Evolutionary conservation across 1,140 invertebrate species (phyloP).

Genomic region (Sinonovacula constricta): DNA sequence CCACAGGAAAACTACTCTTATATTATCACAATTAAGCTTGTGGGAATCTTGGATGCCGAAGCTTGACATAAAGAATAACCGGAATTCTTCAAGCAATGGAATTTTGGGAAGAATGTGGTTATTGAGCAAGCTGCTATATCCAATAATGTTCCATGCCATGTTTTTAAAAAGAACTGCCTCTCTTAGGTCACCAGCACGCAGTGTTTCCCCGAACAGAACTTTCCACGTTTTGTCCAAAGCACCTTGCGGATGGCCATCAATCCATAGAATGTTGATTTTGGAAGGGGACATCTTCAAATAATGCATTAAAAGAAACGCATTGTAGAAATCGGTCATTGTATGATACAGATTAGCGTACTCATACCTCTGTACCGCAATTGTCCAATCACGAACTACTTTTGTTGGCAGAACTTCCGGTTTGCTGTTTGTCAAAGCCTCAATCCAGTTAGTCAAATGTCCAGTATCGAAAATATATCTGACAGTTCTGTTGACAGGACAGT

Average conservation of each 20-base stretch:
- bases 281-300: constrained; percentile 62
- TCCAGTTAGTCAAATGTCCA: constrained; percentile 62
- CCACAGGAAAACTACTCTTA: constrained; percentile 72
- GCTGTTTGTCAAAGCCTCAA: constrained; percentile 20
- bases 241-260: constrained; percentile 73
- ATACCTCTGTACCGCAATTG: constrained; percentile 66
- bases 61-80: constrained; percentile 67
- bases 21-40: constrained; percentile 59
- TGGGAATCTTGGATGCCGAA: constrained; percentile 29
- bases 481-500: constrained; percentile 26
- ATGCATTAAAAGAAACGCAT: constrained; percentile 68
- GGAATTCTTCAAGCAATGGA: constrained; percentile 71
- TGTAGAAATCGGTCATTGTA: constrained; percentile 75
- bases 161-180: constrained; percentile 51
- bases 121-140: constrained; percentile 69
- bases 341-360: constrained; percentile 77
- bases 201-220: constrained; percentile 62
- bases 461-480: constrained; percentile 31
- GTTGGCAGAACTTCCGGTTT: not conserved
- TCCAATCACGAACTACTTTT: constrained; percentile 20
- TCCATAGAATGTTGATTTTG: constrained; percentile 65
- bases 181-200: constrained; percentile 48
- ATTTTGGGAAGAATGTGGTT: constrained; percentile 41
- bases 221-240: constrained; percentile 67
- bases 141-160: constrained; percentile 67